Conservation (phyloP, 1,140 invertebrate species). For the Heterodera carotae region DNA sequence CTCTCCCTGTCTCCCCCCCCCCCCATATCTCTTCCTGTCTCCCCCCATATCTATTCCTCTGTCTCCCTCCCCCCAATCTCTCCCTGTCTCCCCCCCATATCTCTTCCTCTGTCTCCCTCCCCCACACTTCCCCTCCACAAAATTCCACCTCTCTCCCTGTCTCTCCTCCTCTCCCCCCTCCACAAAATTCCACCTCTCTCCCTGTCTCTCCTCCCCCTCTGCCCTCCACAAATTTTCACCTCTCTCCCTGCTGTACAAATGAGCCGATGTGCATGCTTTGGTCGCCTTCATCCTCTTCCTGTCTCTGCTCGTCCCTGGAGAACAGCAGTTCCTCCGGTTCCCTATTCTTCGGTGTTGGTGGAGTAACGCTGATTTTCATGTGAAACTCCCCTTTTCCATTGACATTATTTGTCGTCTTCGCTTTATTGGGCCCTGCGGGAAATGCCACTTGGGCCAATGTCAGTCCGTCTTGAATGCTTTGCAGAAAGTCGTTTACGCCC, state of each 20-base stretch:
- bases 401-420: not conserved
- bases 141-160: not conserved
- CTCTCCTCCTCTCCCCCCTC: not conserved
- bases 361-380: slow-evolving; percentile 34
- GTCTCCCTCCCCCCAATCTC: not conserved
- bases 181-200: not conserved
- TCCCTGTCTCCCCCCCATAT: too few relatives aligned
- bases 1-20: too few relatives aligned
- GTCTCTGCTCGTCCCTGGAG: slow-evolving; percentile 44
- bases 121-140: too few relatives aligned
- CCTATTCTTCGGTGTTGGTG: slow-evolving; percentile 30
- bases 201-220: slow-evolving; percentile 12
- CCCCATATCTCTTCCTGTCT: not conserved
- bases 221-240: slow-evolving; percentile 18
- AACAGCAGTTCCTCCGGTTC: slow-evolving; percentile 38
- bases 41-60: not conserved
- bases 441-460: slow-evolving; percentile 52
- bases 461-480: slow-evolving; percentile 55
- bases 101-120: too few relatives aligned
- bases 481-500: slow-evolving; percentile 48
- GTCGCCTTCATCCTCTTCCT: not conserved
- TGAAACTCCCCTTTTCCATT: slow-evolving; percentile 38
- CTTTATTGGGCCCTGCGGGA: slow-evolving; percentile 32
- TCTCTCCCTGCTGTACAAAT: slow-evolving; percentile 51
- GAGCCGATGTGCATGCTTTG: slow-evolving; percentile 47